A percentile compares a stretch with the other conserved stretches of the same genome.
Evolutionary conservation across 2,113 vertebrate species (phyloP).

Genomic region (Nematolebias whitei): DNA sequence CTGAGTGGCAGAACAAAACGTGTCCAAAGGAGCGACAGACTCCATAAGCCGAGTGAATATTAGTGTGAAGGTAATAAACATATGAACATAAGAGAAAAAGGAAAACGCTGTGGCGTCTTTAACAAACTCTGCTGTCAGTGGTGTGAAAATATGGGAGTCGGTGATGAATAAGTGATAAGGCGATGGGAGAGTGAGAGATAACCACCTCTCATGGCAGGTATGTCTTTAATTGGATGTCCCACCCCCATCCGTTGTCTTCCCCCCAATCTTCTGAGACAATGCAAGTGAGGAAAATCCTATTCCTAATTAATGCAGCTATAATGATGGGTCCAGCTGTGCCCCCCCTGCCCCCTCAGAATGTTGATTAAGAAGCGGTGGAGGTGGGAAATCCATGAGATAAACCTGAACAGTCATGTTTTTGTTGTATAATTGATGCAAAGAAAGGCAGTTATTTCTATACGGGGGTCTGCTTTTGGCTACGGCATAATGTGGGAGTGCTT

Average conservation of each 20-base stretch:
- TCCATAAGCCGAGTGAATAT: conserved; percentile 31
- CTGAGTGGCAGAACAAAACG: conserved; percentile 45
- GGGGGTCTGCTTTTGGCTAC: conserved; percentile 30
- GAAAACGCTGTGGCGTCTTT: conserved; percentile 8
- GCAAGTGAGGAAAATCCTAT: conserved; percentile 41
- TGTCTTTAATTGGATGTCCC: conserved; percentile 67
- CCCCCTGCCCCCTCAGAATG: conserved; percentile 68
- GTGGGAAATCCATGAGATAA: conserved; percentile 17
- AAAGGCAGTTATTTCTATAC: conserved; percentile 26
- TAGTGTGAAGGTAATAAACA: conserved; percentile 9
- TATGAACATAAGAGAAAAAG: neutral
- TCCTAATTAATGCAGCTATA: conserved; percentile 73
- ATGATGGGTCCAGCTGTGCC: conserved; percentile 71
- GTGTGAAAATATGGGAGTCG: conserved; percentile 16
- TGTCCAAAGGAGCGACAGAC: conserved; percentile 22
- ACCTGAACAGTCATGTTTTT: conserved; percentile 46
- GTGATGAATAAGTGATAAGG: conserved; percentile 40
- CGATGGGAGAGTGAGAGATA: conserved; percentile 32
- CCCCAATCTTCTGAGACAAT: conserved; percentile 44
- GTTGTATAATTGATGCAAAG: conserved; percentile 39
- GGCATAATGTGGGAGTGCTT: conserved; percentile 43
- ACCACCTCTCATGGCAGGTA: conserved; percentile 66
- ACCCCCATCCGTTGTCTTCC: neutral
- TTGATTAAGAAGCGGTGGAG: conserved; percentile 46
- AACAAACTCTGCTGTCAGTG: conserved; percentile 15